phyloP scores from a whole-genome alignment of 2,888 invertebrate genomes.

The Polymixis flavicincta region DNA sequence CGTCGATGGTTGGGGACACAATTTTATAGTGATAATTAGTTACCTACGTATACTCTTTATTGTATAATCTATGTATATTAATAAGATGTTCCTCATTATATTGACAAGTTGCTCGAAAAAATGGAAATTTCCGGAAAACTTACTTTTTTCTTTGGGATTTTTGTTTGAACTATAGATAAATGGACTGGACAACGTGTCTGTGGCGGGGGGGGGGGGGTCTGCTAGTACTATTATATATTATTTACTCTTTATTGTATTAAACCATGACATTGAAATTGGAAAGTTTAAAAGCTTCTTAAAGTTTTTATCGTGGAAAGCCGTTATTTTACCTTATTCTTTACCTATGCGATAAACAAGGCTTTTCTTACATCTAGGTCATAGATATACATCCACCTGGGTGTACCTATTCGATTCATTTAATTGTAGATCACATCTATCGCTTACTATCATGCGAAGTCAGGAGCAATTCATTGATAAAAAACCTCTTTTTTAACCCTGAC shows the following conservation, averaged over 20 bases:
- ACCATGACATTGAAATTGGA: background rate
- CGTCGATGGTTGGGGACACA: constrained; percentile 1
- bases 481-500: no score
- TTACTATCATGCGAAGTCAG: background rate
- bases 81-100: background rate
- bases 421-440: background rate
- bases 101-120: no score
- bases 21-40: constrained; percentile 16
- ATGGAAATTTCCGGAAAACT: background rate
- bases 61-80: background rate
- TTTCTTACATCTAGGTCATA: background rate
- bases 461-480: no score
- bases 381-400: background rate
- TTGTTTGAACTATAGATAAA: background rate
- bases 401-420: background rate
- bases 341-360: background rate
- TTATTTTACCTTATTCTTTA: background rate
- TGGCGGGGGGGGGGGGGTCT: no score
- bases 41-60: background rate
- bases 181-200: background rate
- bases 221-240: no score
- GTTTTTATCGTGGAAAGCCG: background rate
- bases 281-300: background rate
- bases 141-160: background rate
- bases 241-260: background rate